phyloP scores from a whole-genome alignment of 2,797 vertebrate species.

The Emys orbicularis region DNA sequence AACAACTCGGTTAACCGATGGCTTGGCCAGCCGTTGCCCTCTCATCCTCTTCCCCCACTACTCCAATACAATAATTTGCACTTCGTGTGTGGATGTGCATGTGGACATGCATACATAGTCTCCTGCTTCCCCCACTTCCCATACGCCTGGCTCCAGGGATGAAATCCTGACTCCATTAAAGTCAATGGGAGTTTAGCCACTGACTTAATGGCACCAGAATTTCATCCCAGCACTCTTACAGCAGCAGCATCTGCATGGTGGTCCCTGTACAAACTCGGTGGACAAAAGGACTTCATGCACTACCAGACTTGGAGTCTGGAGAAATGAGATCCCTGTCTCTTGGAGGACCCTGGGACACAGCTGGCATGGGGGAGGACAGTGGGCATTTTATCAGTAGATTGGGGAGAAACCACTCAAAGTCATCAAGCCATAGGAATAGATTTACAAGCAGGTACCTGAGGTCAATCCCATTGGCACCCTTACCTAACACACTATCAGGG shows the following conservation, averaged over 20 bases:
- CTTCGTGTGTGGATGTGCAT: neutral
- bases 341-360: neutral
- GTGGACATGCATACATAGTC: neutral
- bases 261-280: neutral
- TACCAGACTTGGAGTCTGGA: neutral
- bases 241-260: accelerated
- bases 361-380: neutral
- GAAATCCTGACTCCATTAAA: neutral
- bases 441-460: neutral
- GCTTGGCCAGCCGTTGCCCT: neutral
- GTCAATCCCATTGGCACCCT: neutral
- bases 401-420: neutral
- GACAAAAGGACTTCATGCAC: neutral
- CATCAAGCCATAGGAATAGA: neutral
- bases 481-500: neutral
- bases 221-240: neutral
- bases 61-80: neutral
- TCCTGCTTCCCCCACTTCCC: neutral
- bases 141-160: neutral
- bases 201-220: neutral
- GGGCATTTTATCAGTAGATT: neutral
- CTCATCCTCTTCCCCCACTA: neutral
- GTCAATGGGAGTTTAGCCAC: neutral
- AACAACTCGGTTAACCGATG: neutral
- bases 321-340: neutral